Conservation (phyloP, 2,797 vertebrate species). For the Helicolenus hilgendorfi region DNA sequence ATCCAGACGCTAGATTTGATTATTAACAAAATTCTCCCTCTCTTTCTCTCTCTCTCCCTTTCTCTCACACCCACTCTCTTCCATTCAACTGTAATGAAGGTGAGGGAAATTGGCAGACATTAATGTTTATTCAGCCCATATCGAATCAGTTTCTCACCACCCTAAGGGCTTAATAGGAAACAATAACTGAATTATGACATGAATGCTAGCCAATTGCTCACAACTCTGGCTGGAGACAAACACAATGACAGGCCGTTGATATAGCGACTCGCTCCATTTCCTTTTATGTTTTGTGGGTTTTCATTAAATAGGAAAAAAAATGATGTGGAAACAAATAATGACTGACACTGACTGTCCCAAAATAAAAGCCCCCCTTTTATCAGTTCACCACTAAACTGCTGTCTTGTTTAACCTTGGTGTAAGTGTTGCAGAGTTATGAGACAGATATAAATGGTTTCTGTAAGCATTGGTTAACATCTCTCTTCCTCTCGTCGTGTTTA, state of each 20-base stretch:
- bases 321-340: slow-evolving; percentile 5
- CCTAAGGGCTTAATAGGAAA: slow-evolving; percentile 78
- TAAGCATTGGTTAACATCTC: slow-evolving; percentile 9
- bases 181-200: slow-evolving; percentile 80
- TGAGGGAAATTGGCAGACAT: slow-evolving; percentile 74
- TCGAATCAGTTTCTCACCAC: slow-evolving; percentile 72
- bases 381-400: not conserved
- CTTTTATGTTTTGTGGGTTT: slow-evolving; percentile 30
- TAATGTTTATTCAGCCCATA: slow-evolving; percentile 71
- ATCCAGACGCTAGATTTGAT: slow-evolving; percentile 75
- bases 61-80: slow-evolving; percentile 18
- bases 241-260: slow-evolving; percentile 46
- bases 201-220: slow-evolving; percentile 55
- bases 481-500: not conserved
- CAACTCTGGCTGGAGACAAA: slow-evolving; percentile 60
- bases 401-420: slow-evolving; percentile 41
- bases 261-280: slow-evolving; percentile 44
- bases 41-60: not conserved
- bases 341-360: not conserved
- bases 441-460: slow-evolving; percentile 8
- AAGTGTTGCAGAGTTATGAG: slow-evolving; percentile 1
- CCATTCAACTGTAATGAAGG: slow-evolving; percentile 68
- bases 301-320: slow-evolving; percentile 5
- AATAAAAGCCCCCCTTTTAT: not conserved
- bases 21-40: slow-evolving; percentile 60